Evolutionary conservation across 2,113 vertebrate genomes (phyloP), one percentile per base, ranked within the genome.

Genomic region (Pedionomus torquatus): DNA sequence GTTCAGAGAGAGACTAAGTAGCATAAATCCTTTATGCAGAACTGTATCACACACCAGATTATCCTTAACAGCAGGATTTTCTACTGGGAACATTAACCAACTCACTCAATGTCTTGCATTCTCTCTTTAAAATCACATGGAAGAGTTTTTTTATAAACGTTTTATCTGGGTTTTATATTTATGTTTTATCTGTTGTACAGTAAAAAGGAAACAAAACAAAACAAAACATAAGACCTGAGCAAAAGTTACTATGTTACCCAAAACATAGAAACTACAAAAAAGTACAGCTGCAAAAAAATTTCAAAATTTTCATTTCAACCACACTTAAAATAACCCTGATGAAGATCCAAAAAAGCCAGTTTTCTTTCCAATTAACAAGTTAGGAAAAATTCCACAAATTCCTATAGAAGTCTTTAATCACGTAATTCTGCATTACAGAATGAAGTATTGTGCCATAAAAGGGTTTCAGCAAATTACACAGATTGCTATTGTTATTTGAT

Each of bases 31-130:
- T 89, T 74, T 72, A n/a, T 37, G 58, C n/a, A 83, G 77, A 96
- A 75, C 69, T 57, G 74, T 87, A 28, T 87, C 86, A 61, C 55
- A 81, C 28, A 64, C 61, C 51, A 91, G 87, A 82, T 81, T 80
- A 96, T 92, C 71, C 68, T 82, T 82, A 87, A 72, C 57, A 92
- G 76, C 72, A 87, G 80, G 86, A 94, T 97, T 96, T 96, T 76
- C 83, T 87, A 91, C 92, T 61, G 65, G 91, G 69, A 92, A 21
- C 61, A 84, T 76, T 91, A 87, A 41, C 37, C 8, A 76, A 93
- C 35, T 92, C 49, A 58, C 30, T 13, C 68, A 88, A 43, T 41
- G 51, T 17, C 60, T 64, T 64, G 18, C 37, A 85, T 88, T 74
- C 33, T 74, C 51, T 78, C 30, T 63, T 90, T 58, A 87, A 93